Evolutionary conservation across 2,797 vertebrate species (phyloP).

Genomic region (Lepus townsendii): DNA sequence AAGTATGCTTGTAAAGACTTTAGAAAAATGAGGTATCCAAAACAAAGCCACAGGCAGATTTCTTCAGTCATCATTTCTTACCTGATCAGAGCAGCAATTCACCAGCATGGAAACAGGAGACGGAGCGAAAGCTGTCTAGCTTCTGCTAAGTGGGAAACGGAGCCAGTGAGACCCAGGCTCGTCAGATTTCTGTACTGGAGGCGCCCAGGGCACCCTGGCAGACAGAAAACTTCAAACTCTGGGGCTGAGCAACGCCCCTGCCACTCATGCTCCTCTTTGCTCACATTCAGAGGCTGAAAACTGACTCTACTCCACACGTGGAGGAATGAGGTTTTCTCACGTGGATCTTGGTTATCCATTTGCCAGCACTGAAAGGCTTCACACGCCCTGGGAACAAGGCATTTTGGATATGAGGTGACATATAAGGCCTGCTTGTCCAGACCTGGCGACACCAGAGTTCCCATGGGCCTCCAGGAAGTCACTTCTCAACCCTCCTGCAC

Average conservation of each 20-base stretch:
- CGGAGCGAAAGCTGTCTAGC: not conserved
- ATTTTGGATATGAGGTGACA: not conserved
- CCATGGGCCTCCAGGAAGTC: not conserved
- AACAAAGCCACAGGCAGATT: not conserved
- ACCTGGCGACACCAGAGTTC: not conserved
- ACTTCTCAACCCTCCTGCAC: not conserved
- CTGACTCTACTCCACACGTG: not conserved
- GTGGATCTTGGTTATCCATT: not conserved
- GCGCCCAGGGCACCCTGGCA: not conserved
- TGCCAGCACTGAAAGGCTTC: not conserved
- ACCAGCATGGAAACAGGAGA: not conserved
- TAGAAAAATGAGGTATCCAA: not conserved
- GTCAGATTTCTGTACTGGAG: not conserved
- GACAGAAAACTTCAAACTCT: not conserved
- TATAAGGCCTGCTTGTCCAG: not conserved
- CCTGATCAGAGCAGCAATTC: not conserved
- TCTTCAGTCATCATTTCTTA: not conserved
- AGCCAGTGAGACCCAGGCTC: not conserved
- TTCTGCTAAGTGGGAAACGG: not conserved
- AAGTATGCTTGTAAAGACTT: not conserved
- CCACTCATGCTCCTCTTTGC: accelerated
- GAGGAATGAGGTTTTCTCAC: not conserved
- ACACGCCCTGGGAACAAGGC: not conserved
- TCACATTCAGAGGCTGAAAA: not conserved
- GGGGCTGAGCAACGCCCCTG: not conserved